Base-by-base conservation (phyloP, 2,113 vertebrate genomes). In the Neolamprologus devosi region DNA sequence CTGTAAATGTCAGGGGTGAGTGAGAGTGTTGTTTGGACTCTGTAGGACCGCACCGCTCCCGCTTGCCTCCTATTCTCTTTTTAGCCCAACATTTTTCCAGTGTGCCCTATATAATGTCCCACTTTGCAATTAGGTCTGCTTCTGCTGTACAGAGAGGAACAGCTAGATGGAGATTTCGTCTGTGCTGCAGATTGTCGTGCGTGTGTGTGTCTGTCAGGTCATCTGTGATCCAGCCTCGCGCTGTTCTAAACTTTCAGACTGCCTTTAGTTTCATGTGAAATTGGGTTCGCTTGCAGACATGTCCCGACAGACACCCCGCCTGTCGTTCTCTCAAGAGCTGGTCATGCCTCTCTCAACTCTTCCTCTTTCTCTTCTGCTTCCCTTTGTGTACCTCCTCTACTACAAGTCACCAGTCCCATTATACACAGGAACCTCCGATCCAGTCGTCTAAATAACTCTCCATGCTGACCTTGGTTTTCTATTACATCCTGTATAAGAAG, bases 91-190 rank as follows among this genome's bases (percentile, higher is more conserved):
- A 30, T n/a, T 82, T 88, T 87, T 68, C 58, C 65, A 30, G n/a
- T 5, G 9, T 87, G 95, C 11, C 94, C 94, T 93, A 96, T 79
- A 90, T 95, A 93, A 82, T 95, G 95, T 91, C 95, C 95, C 90
- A 96, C 85, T 95, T 96, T 93, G 81, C 85, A 95, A 94, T 92
- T 57, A 93, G 94, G 94, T 93, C 94, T 94, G 82, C 85, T 68
- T 82, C 45, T 65, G 80, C 45, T 80, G 84, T 47, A 57, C 37
- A 54, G 57, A 42, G 68, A 16, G 45, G 82, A 30, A 45, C 60
- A 16, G 79, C 79, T 9, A 28, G 80, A 35, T 57, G 82, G 54
- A 87, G 81, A 37, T n/a, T 54, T 81, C 23, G 8, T 17, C 51
- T 73, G 17, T 21, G 4, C 82, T 17, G 35, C 82, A 60, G 70